Conservation (phyloP, 92 coral and sea anemone species). For the Epizoanthus scotinus region DNA sequence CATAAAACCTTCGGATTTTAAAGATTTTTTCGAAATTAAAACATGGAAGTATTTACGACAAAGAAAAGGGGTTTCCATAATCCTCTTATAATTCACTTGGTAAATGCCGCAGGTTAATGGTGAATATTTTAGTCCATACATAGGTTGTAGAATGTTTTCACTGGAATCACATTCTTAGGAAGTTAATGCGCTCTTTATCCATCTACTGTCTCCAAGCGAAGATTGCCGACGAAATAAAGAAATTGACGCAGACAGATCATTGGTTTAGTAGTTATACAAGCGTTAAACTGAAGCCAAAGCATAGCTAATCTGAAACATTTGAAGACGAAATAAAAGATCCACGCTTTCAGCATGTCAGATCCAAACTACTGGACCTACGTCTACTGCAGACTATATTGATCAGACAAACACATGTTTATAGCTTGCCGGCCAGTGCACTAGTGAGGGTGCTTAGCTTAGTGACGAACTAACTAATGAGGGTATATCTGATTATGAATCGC, state of each 20-base stretch:
- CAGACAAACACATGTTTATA: background rate
- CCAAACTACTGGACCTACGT: too few relatives aligned
- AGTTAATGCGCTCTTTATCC: background rate
- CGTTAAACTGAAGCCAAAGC: background rate
- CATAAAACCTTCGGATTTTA: background rate
- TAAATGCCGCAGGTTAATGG: constrained; percentile 27
- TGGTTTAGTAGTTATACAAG: background rate
- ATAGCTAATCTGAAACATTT: constrained; percentile 18
- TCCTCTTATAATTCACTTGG: constrained; percentile 10
- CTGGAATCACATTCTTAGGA: too few relatives aligned
- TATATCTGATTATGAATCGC: constrained; percentile 13
- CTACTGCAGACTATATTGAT: background rate
- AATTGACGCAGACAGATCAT: background rate
- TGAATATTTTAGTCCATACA: background rate
- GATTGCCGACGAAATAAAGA: background rate
- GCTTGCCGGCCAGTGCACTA: background rate
- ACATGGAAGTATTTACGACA: background rate
- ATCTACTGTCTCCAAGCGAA: constrained; percentile 8
- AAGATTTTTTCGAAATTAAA: background rate
- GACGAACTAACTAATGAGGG: background rate
- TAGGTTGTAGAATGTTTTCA: background rate
- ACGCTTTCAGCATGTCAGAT: background rate
- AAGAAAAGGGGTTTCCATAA: constrained; percentile 8
- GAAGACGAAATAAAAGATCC: background rate
- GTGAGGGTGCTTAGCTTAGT: background rate